These are phyloP conservation scores for Sarcoramphus papa DNA, from an alignment of 2,797 vertebrate species.

Conservation along the genomic window DNA sequence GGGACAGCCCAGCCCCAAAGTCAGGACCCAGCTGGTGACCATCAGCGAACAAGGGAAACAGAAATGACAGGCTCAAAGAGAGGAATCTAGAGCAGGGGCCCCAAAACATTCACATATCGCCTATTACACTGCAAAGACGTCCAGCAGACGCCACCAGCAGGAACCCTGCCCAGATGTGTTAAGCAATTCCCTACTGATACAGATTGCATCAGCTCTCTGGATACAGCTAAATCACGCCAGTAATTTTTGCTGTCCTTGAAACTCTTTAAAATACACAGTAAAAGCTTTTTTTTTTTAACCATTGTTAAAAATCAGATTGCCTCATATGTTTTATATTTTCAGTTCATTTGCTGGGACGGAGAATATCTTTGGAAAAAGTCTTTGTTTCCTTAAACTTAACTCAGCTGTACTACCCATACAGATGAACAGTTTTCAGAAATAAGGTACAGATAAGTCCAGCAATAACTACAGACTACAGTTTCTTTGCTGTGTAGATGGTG, in stretches of 20 bases:
- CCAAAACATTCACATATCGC: background rate
- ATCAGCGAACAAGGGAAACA: background rate
- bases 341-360: background rate
- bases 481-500: background rate
- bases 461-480: background rate
- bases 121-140: background rate
- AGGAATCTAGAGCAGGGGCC: background rate
- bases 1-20: background rate
- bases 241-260: slow-evolving; percentile 15
- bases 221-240: background rate
- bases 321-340: slow-evolving; percentile 1
- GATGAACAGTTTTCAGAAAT: background rate
- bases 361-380: background rate
- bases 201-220: slow-evolving; percentile 6
- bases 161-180: background rate
- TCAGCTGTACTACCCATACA: background rate
- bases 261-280: background rate
- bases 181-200: slow-evolving; percentile 6
- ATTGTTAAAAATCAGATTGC: background rate
- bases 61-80: background rate
- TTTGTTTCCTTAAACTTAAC: background rate
- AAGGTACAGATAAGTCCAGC: background rate
- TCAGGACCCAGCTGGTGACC: background rate
- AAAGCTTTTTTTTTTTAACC: background rate
- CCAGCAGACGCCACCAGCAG: background rate